Evolutionary conservation across 2,888 invertebrate genomes (phyloP), one percentile per base, ranked within the genome.

Genomic region (Actias luna): DNA sequence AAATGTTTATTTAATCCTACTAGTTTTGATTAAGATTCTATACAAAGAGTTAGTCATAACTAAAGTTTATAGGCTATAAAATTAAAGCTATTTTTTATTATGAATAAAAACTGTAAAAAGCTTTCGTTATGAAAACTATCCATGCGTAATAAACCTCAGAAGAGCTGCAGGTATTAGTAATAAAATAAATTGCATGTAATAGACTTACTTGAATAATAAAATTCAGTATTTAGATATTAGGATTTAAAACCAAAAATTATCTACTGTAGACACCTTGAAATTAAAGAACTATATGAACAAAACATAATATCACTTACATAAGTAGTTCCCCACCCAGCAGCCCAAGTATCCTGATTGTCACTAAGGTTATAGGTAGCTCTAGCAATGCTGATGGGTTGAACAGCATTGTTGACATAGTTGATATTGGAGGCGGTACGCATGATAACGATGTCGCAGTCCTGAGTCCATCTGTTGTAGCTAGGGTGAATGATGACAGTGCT

Each of bases 321-420:
- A 36, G 74, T 82, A 0, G 70, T 67, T 4, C 91, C 90, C 90
- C 91, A 92, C 66, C 93, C 93, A 39, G 79, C 71, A 25, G 82
- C 80, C 77, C 77, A 81, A 3, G 85, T 84, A 4, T 64, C 73
- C 59, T 75, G 69, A 55, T 80, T 76, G 58, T 87, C 85, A 14
- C 60, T 67, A 3, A 84, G 61, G 22, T 68, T 68, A 63, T 82
- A 84, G 64, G 75, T 80, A 1, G 73, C n/a, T 0, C 82, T 77
- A 59, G 82, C 81, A 4, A 83, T 75, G 5, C 66, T 64, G 12
- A 68, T 83, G 0, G 80, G 61, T 16, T 69, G 69, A 2, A 75
- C 70, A 33, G 69, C 67, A 25, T 67, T 69, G 29, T 58, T 68
- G 22, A 42, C 8, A 39, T 68, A 74, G 14, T 22, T 62, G 2